Evolutionary conservation across 2,888 invertebrate species (phyloP).

Genomic region (Drosophila maculinotata): DNA sequence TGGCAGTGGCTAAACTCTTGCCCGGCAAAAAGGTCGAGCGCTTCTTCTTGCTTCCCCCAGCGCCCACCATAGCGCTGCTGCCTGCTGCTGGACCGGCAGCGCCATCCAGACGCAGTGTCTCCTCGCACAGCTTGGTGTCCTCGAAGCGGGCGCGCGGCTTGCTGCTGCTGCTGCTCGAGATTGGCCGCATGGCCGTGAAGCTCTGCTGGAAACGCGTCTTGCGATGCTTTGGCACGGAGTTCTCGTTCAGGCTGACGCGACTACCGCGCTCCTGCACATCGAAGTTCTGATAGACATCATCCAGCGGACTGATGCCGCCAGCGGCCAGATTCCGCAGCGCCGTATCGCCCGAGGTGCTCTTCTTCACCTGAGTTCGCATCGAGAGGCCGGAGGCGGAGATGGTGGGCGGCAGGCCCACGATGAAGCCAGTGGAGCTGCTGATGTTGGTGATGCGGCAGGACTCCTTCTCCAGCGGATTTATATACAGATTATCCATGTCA

Average conservation of each 20-base stretch:
- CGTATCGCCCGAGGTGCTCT: conserved; percentile 92
- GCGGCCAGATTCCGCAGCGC: conserved; percentile 88
- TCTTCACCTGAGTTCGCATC: conserved; percentile 88
- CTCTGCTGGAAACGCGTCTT: conserved; percentile 94
- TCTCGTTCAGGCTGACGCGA: conserved; percentile 88
- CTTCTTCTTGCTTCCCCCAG: conserved; percentile 82
- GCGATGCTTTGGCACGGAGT: conserved; percentile 91
- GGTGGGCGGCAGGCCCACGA: conserved; percentile 76
- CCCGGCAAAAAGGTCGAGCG: conserved; percentile 88
- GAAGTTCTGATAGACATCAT: conserved; percentile 87
- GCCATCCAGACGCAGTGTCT: conserved; percentile 85
- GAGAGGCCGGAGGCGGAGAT: conserved; percentile 68
- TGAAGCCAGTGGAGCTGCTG: conserved; percentile 77
- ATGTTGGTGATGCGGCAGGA: conserved; percentile 48
- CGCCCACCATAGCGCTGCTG: conserved; percentile 70
- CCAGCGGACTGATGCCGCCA: conserved; percentile 87
- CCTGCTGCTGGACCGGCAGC: conserved; percentile 55
- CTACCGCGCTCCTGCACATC: conserved; percentile 86
- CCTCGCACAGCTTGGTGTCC: conserved; percentile 86
- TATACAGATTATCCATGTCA: conserved; percentile 93
- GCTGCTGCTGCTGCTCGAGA: conserved; percentile 86
- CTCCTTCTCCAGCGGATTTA: conserved; percentile 92
- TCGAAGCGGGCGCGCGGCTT: conserved; percentile 84
- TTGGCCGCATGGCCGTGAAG: conserved; percentile 86
- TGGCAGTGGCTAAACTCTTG: conserved; percentile 89